Evolutionary conservation across 2,797 vertebrate species (phyloP).

Genomic region (Parambassis ranga): DNA sequence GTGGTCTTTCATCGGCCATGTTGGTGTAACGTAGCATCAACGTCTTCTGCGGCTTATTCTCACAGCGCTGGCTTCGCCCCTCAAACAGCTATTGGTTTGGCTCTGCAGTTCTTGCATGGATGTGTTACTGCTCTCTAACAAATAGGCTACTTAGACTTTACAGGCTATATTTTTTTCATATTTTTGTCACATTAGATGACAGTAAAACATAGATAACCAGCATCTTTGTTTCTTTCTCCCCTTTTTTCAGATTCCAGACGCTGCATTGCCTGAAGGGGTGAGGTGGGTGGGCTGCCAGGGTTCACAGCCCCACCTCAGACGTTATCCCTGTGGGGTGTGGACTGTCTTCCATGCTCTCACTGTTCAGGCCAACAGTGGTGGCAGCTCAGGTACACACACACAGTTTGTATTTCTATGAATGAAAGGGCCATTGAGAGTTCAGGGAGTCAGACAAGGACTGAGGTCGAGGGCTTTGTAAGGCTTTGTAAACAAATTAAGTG

Average conservation of each 20-base stretch:
- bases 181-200: too few relatives aligned
- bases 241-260: conserved; percentile 64
- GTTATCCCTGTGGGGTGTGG: conserved; percentile 93
- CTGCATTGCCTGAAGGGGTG: conserved; percentile 77
- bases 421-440: conserved; percentile 17
- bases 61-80: too few relatives aligned
- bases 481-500: conserved; percentile 55
- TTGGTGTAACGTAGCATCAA: too few relatives aligned
- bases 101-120: too few relatives aligned
- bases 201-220: neutral
- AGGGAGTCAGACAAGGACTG: neutral
- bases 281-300: conserved; percentile 93
- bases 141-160: too few relatives aligned
- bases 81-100: too few relatives aligned
- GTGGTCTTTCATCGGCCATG: too few relatives aligned
- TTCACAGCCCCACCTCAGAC: conserved; percentile 82
- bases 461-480: conserved; percentile 23
- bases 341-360: conserved; percentile 91
- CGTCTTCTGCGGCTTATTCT: too few relatives aligned
- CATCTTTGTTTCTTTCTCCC: conserved; percentile 1
- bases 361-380: conserved; percentile 72
- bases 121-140: too few relatives aligned
- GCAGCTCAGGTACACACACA: conserved; percentile 55
- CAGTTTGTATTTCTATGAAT: conserved; percentile 4
- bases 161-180: too few relatives aligned